phyloP scores from a whole-genome alignment of 2,113 vertebrate species.

The Caretta caretta region DNA sequence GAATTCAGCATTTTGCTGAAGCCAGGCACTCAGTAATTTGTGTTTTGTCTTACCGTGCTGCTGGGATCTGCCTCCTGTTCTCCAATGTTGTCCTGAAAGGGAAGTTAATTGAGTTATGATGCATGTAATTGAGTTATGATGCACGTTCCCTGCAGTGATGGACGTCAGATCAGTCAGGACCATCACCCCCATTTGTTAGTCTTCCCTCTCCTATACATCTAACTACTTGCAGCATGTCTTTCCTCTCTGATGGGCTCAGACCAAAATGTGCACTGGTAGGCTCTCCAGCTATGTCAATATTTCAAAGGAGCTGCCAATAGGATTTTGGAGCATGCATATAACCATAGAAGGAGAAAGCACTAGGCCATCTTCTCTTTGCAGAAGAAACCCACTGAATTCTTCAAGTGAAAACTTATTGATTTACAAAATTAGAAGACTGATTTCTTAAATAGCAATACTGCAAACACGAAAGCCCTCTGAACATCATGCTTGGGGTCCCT shows the following conservation, averaged over 20 bases:
- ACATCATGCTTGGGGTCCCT: neutral
- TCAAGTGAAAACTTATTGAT: neutral
- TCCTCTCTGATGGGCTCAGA: neutral
- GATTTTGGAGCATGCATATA: neutral
- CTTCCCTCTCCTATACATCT: neutral
- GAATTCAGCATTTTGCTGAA: neutral
- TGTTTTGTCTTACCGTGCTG: neutral
- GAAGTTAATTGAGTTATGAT: neutral
- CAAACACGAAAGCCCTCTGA: conserved; percentile 6
- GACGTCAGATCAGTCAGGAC: neutral
- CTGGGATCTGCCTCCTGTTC: neutral
- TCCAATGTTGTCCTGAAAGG: neutral
- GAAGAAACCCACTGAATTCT: neutral
- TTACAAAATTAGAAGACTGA: neutral
- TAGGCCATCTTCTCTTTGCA: neutral
- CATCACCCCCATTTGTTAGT: neutral
- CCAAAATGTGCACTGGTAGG: neutral
- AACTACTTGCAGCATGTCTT: neutral
- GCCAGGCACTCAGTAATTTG: neutral
- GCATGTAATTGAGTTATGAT: fast-evolving
- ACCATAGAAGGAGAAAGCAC: neutral
- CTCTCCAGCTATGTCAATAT: neutral
- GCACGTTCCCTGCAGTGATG: neutral
- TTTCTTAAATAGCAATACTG: conserved; percentile 1
- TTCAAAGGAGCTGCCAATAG: neutral